Evolutionary conservation across 1,140 invertebrate genomes (phyloP).

Genomic region (Drosophila murphyi): DNA sequence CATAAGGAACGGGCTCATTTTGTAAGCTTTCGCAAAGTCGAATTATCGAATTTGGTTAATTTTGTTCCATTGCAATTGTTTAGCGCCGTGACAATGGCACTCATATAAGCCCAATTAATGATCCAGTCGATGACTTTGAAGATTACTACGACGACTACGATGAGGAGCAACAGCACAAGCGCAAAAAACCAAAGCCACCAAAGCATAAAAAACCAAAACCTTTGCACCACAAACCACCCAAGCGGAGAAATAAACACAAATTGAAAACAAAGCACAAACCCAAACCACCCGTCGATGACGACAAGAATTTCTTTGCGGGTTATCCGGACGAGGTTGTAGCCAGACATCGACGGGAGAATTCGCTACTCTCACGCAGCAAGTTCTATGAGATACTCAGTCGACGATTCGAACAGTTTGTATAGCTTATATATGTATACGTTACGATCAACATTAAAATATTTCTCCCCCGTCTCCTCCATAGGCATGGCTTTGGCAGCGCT

Average conservation of each 20-base stretch:
- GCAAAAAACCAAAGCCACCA: constrained; percentile 15
- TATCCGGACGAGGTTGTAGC: constrained; percentile 30
- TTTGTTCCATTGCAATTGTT: constrained; percentile 7
- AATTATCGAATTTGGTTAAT: neutral
- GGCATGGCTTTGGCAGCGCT: constrained; percentile 62
- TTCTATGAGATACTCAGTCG: constrained; percentile 66
- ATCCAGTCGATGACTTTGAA: constrained; percentile 27
- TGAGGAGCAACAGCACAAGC: constrained; percentile 31
- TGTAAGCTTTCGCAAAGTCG: constrained; percentile 36
- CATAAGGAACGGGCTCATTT: constrained; percentile 35
- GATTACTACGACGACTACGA: constrained; percentile 55
- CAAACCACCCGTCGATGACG: constrained; percentile 24
- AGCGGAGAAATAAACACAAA: constrained; percentile 41
- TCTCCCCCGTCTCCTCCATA: constrained; percentile 1
- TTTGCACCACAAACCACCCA: constrained; percentile 35
- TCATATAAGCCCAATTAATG: neutral
- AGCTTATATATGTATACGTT: neutral
- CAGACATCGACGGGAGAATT: constrained; percentile 20
- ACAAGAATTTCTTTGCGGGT: constrained; percentile 67
- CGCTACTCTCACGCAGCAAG: constrained; percentile 60
- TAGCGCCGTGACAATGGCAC: constrained; percentile 47
- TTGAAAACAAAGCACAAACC: constrained; percentile 33
- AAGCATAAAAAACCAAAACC: constrained; percentile 45
- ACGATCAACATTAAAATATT: neutral
- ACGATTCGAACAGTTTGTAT: constrained; percentile 64